Base-by-base conservation (phyloP, 1,140 invertebrate species). In the Leptinotarsa texana region DNA sequence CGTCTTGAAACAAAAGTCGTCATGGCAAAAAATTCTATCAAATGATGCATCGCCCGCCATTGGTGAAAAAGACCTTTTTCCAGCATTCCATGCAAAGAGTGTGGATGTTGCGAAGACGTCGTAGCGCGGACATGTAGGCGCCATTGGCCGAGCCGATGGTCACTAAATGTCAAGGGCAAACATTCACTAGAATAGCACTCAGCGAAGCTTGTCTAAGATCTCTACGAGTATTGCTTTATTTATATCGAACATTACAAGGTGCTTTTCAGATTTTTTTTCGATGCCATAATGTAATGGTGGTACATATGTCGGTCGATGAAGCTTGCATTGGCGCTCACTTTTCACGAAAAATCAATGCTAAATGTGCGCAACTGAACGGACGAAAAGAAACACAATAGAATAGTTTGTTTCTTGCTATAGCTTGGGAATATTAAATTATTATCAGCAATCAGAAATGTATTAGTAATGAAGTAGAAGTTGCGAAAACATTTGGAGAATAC, bases 201-300 rank as follows among this genome's bases (percentile, higher is more conserved):
- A 57, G 51, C 51, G 15, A 57, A 18, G 51, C 51, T 57, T 57
- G 51, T 57, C 51, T 57, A 57, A 57, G 51, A 57, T 57, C 51
- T 57, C 51, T 57, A 57, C 51, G 51, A 57, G 51, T 57, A 57
- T 57, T 57, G 51, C 51, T 57, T 57, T 57, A 57, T 57, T 57
- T 57, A 57, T 57, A 57, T 57, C n/a, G 51, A 57, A 57, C 51
- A 57, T 57, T 17, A 57, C 51, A 18, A 57, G 51, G 51, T 57
- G 51, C 51, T 57, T 57, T 57, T 57, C n/a, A 57, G 51, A 18
- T 17, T 18, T 57, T 57, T n/a, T 57, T 57, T 57, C 51, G 51
- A 57, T 57, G 51, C 51, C 51, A 57, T n/a, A 57, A 57, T 57
- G 51, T 57, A 57, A 57, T 57, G 51, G 51, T 17, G 51, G 51